phyloP scores from a whole-genome alignment of 2,797 vertebrate species.

The Menidia menidia region DNA sequence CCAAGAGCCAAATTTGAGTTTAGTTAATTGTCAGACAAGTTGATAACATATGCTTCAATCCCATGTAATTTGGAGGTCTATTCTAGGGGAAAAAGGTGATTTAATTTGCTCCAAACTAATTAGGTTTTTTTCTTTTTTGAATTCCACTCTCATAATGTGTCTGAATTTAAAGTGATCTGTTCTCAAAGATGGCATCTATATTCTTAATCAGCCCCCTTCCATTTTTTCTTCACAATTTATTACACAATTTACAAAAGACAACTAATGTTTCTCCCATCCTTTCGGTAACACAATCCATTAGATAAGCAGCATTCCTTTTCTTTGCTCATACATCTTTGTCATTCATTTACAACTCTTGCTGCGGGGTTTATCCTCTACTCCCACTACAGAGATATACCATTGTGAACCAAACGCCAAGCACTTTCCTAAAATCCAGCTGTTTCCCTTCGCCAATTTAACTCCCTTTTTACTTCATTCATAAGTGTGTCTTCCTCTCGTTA shows the following conservation, averaged over 20 bases:
- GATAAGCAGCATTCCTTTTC: conserved; percentile 57
- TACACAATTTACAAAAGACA: conserved; percentile 41
- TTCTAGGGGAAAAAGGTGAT: conserved; percentile 47
- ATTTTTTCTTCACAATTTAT: conserved; percentile 23
- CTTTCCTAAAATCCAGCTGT: conserved; percentile 88
- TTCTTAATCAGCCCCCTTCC: conserved; percentile 49
- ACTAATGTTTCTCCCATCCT: conserved; percentile 27
- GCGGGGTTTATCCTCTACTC: conserved; percentile 81
- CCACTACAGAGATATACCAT: conserved; percentile 81
- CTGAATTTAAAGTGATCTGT: conserved; percentile 55
- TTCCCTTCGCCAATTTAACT: conserved; percentile 85
- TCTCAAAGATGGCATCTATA: conserved; percentile 53
- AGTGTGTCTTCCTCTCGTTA: conserved; percentile 68
- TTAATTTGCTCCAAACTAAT: conserved; percentile 59
- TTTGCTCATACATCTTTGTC: conserved; percentile 64
- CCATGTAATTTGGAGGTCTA: conserved; percentile 66
- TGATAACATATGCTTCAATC: conserved; percentile 80
- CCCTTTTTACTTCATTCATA: conserved; percentile 67
- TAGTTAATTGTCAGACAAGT: conserved; percentile 82
- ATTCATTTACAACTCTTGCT: conserved; percentile 64
- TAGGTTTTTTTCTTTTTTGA: conserved; percentile 29
- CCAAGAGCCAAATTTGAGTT: conserved; percentile 93
- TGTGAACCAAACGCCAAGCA: conserved; percentile 68
- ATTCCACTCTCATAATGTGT: conserved; percentile 34
- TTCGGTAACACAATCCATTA: conserved; percentile 32